Evolutionary conservation across 2,113 vertebrate species (phyloP), one percentile per base, ranked within the genome.

Genomic region (Dromaius novaehollandiae): DNA sequence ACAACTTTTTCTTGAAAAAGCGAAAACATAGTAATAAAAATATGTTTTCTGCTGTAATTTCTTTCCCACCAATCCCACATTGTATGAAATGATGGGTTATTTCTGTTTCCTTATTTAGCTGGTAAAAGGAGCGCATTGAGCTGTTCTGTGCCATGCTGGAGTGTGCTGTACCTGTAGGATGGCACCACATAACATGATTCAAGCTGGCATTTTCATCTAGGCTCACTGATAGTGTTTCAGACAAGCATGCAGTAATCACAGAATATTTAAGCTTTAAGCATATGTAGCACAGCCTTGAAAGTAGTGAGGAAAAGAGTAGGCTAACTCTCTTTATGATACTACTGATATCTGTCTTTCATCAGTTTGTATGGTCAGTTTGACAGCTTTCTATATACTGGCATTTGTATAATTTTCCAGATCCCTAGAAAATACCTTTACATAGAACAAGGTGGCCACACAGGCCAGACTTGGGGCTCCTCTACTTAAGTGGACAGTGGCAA

Each of bases 121-220:
- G 65, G 7, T 53, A 58, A 3, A 3, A 81, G 51, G 46, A 96
- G 25, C 66, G 30, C 15, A 22, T 5, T 66, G 68, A 80, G 22
- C 28, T 92, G 44, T 56, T 91, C 38, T 48, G 44, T 90, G 71
- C 61, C 58, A 65, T 64, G 30, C n/a, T 58, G 50, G 44, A 86
- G 76, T 30, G 20, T 74, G 30, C 36, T 86, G 36, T 56, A 83
- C 68, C 82, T 90, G 63, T 40, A 86, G 66, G 44, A 65, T 50
- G 60, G 30, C 22, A 79, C 10, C 13, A 53, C 34, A 20, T 38
- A 64, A 65, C 24, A 12, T 44, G 34, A 95, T 86, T 92, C 71
- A 83, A 86, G 40, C 58, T 86, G 92, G 44, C 73, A 74, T 83
- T 93, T 94, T 83, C 78, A 70, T 77, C 80, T 66, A 66, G 22